Percentiles rank a stretch among this genome's conserved stretches.
These are phyloP conservation scores for Tenualosa ilisha DNA, from an alignment of 2,797 vertebrate genomes.

Conservation along the genomic window DNA sequence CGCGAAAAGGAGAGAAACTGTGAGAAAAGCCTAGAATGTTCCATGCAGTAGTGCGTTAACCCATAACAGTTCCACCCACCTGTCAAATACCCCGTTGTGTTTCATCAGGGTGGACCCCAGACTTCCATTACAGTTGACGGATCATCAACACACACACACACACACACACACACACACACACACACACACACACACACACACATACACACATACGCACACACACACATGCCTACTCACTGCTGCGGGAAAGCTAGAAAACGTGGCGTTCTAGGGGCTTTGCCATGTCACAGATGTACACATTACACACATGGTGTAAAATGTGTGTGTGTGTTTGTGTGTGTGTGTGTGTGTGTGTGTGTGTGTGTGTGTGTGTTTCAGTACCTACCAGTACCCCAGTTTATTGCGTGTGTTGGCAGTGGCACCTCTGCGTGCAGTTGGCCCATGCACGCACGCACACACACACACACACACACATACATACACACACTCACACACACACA, in stretches of 20 bases:
- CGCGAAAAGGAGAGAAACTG: not conserved
- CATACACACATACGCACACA: not conserved
- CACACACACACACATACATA: not conserved
- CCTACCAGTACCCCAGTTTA: not conserved
- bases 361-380: not conserved
- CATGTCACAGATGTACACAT: constrained; percentile 7
- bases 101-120: not conserved
- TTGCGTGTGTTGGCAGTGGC: not conserved
- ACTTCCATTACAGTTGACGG: not conserved
- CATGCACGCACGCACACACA: not conserved
- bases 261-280: not conserved
- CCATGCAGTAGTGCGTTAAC: constrained; percentile 6
- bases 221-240: not conserved
- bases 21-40: not conserved
- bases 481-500: constrained; percentile 17
- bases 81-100: constrained; percentile 5
- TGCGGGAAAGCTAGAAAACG: not conserved
- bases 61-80: not conserved
- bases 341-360: not conserved
- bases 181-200: not conserved
- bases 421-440: constrained; percentile 31
- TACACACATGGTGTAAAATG: constrained; percentile 34
- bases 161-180: not conserved
- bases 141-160: not conserved
- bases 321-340: not conserved